Conservation (phyloP, 2,888 invertebrate species). For the Lymantria monacha region DNA sequence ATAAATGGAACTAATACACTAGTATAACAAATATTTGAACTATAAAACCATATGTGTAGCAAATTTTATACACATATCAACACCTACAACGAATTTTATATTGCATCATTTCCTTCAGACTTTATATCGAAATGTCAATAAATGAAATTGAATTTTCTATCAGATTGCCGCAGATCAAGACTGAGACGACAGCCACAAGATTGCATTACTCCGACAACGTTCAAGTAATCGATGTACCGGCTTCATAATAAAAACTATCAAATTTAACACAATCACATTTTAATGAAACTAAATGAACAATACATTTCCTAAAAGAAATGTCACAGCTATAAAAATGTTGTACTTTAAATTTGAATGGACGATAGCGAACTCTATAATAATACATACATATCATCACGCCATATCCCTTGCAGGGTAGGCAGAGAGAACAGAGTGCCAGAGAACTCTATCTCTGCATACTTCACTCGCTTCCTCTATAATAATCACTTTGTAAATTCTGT, state of each 20-base stretch:
- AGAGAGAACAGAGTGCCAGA: too few species aligned
- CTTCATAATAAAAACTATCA: not conserved
- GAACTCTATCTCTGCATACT: too few species aligned
- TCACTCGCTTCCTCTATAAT: too few species aligned
- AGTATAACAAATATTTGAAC: not conserved
- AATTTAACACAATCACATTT: too few species aligned
- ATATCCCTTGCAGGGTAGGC: too few species aligned
- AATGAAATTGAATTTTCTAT: conserved; percentile 33
- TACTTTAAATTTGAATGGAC: too few species aligned
- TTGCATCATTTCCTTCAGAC: not conserved
- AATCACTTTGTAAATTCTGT: too few species aligned
- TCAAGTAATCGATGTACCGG: conserved; percentile 26
- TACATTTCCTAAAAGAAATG: too few species aligned
- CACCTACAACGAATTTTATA: not conserved
- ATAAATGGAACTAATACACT: not conserved
- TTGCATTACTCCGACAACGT: conserved; percentile 23
- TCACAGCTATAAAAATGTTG: too few species aligned
- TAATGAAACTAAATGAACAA: too few species aligned
- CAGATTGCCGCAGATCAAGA: conserved; percentile 27
- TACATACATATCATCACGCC: too few species aligned
- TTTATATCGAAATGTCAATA: conserved; percentile 6
- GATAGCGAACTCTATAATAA: too few species aligned
- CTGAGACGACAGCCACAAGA: conserved; percentile 24
- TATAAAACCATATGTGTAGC: not conserved
- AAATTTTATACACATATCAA: not conserved